Evolutionary conservation across 2,888 invertebrate species (phyloP).

Genomic region (Arrhopalites spinosus): DNA sequence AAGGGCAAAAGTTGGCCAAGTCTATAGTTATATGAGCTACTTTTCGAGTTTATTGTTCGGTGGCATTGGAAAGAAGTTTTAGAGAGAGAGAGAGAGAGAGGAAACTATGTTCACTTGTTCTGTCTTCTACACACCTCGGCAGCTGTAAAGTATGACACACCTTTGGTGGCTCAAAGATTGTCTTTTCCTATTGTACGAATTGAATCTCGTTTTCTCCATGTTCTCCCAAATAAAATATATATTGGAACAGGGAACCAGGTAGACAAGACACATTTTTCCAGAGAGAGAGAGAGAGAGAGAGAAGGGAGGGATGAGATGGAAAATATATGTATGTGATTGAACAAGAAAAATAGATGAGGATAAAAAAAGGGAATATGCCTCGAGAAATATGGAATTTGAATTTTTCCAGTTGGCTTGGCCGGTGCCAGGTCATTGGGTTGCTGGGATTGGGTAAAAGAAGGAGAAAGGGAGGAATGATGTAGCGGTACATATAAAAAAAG

Average conservation of each 20-base stretch:
- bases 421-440: not conserved
- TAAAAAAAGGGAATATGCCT: not conserved
- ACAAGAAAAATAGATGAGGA: not conserved
- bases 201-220: no score
- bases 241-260: no score
- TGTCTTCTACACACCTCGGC: no score
- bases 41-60: not conserved
- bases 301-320: not conserved
- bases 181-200: no score
- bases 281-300: not conserved
- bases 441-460: not conserved
- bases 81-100: not conserved
- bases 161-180: no score
- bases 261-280: not conserved
- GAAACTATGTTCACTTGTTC: not conserved
- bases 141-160: no score
- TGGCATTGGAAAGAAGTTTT: not conserved
- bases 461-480: not conserved
- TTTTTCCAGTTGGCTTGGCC: not conserved
- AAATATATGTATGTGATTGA: not conserved
- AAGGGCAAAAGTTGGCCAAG: slow-evolving; percentile 20
- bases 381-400: not conserved
- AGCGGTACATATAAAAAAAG: not conserved
- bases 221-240: no score
- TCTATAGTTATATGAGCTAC: slow-evolving; percentile 1